phyloP scores from a whole-genome alignment of 2,888 invertebrate genomes.

The Cataglyphis cursor region DNA sequence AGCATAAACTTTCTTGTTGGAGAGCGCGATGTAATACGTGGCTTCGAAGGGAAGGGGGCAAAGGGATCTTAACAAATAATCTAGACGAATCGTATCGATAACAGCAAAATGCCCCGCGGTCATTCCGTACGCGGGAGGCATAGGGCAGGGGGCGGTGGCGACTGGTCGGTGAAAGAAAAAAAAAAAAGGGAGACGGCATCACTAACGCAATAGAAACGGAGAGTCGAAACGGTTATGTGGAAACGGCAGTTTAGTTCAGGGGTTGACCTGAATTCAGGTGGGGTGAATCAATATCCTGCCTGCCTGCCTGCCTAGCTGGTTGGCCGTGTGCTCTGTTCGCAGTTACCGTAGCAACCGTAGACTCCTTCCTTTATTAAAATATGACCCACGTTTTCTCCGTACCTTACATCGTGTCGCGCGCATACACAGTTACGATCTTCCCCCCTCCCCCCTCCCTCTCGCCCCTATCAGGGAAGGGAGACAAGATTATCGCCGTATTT shows the following conservation, averaged over 20 bases:
- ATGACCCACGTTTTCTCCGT: slow-evolving; percentile 76
- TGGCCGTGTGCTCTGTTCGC: slow-evolving; percentile 81
- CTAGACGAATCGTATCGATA: slow-evolving; percentile 67
- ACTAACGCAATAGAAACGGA: slow-evolving; percentile 55
- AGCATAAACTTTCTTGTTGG: slow-evolving; percentile 39
- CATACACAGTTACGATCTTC: neutral
- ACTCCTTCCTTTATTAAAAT: slow-evolving; percentile 85
- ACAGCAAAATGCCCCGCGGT: slow-evolving; percentile 43
- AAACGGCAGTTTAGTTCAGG: slow-evolving; percentile 85
- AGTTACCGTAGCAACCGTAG: slow-evolving; percentile 85
- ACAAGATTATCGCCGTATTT: neutral
- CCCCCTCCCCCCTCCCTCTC: too few relatives aligned
- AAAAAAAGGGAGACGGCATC: neutral
- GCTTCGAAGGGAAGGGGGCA: neutral
- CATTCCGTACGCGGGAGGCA: neutral
- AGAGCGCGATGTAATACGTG: neutral
- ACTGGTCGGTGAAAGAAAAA: slow-evolving; percentile 2
- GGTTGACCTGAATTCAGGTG: slow-evolving; percentile 87
- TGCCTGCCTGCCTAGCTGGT: slow-evolving; percentile 36
- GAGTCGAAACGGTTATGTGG: slow-evolving; percentile 69
- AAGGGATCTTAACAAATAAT: slow-evolving; percentile 36
- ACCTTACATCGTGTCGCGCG: neutral
- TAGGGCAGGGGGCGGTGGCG: neutral
- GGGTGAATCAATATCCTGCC: slow-evolving; percentile 85
- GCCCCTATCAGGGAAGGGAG: neutral